Evolutionary conservation across 2,113 vertebrate species (phyloP), one percentile per base, ranked within the genome.

Genomic region (Rhabdornis inornatus): DNA sequence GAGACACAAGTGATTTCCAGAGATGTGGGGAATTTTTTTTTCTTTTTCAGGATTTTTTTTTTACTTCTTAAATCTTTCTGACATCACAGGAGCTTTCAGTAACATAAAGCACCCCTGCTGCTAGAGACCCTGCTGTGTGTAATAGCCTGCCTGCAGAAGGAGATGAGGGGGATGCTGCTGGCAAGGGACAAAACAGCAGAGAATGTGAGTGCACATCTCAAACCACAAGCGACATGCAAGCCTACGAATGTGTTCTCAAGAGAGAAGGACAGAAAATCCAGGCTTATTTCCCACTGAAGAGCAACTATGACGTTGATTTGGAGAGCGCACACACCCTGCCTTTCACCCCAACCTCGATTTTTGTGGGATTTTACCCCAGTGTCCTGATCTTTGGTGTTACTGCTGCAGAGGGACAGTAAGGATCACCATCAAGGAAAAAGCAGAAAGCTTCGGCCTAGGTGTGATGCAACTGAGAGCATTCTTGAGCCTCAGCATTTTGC

Each of bases 151-250:
- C 90, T 66, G 31, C 30, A 45, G 24, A 6, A 77, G 71, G 39
- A 63, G 78, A 93, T 39, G 65, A 85, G 81, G 81, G 77, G 45
- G 82, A 85, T 85, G 82, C 82, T 92, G 88, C 15, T 56, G 70
- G 81, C 78, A 90, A 49, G 39, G 57, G 70, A 95, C 85, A 52
- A 64, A 2, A 18, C 44, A 60, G 65, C 69, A 64, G 56, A 71
- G 52, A 57, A 69, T 27, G 33, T 1, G 2, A 9, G 22, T 0
- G 0, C 61, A 13, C 5, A 0, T 35, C 66, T 85, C 49, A n/a
- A 82, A 80, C 15, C 7, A 6, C 5, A 13, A 70, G 53, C 75
- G n/a, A 44, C 15, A 1, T 1, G 1, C 10, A 40, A 74, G 24
- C 47, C 60, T n/a, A 68, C 15, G 64, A 89, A 70, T 9, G 21